A percentile compares a stretch with the other conserved stretches of the same genome.
phyloP scores from a whole-genome alignment of 2,888 invertebrate species.

The Pollenia labialis region DNA sequence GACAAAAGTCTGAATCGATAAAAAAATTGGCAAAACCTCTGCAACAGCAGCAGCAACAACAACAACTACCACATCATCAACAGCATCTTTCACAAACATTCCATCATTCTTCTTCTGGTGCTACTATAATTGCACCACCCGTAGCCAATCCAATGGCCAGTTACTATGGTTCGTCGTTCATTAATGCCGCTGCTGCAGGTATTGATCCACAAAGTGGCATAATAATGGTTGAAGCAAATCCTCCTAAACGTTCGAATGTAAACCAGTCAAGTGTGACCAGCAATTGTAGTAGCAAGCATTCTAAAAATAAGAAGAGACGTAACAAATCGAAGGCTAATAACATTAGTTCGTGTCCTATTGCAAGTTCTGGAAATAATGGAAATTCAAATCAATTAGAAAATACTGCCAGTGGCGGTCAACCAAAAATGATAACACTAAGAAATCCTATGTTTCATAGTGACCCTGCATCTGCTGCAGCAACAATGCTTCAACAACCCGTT shows the following conservation, averaged over 20 bases:
- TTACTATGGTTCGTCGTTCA: slow-evolving; percentile 76
- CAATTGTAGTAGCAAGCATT: slow-evolving; percentile 78
- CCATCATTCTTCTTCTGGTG: slow-evolving; percentile 73
- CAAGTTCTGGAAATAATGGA: slow-evolving; percentile 52
- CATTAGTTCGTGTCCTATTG: slow-evolving; percentile 57
- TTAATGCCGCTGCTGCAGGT: slow-evolving; percentile 74
- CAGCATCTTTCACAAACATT: slow-evolving; percentile 67
- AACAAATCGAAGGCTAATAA: slow-evolving; percentile 80
- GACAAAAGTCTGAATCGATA: slow-evolving; percentile 83
- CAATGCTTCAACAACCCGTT: slow-evolving; percentile 75
- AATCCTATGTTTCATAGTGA: slow-evolving; percentile 89
- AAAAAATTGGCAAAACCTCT: slow-evolving; percentile 81
- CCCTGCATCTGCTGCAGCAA: slow-evolving; percentile 69
- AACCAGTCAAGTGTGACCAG: slow-evolving; percentile 69
- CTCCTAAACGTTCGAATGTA: slow-evolving; percentile 60
- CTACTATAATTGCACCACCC: slow-evolving; percentile 77
- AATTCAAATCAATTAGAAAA: slow-evolving; percentile 71
- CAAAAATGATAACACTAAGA: slow-evolving; percentile 90
- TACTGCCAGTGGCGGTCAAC: slow-evolving; percentile 72
- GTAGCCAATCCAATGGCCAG: slow-evolving; percentile 72
- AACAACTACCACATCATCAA: slow-evolving; percentile 57
- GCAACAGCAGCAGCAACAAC: slow-evolving; percentile 74
- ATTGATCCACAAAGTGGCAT: slow-evolving; percentile 80
- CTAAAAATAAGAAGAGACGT: slow-evolving; percentile 80
- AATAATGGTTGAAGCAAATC: slow-evolving; percentile 83